Base-by-base conservation (phyloP, 1,140 invertebrate genomes). In the Pentalonia nigronervosa region DNA sequence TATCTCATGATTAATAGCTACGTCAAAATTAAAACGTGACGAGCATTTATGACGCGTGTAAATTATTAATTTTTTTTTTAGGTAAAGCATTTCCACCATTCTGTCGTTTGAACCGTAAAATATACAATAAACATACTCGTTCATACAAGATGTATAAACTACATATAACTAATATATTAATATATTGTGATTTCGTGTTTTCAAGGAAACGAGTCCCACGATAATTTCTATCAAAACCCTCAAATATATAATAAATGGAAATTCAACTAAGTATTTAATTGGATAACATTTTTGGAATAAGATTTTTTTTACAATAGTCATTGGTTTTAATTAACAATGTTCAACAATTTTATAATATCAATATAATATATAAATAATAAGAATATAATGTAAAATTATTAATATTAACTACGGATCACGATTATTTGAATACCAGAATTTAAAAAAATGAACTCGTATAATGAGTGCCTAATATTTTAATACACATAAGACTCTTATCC, bases 1-100 rank as follows among this genome's bases (percentile, higher is more conserved):
- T 76, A 76, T 88, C n/a, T 7, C 87, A 23, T 88, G 87, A 88
- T 88, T 88, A 50, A 88, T n/a, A 48, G 20, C n/a, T 20, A 48
- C 20, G 47, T 88, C 47, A 53, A 76, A 34, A 88, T 48, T 34
- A n/a, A 21, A 50, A 48, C 20, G 87, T 88, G 87, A 88, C 87
- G 47, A 88, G 87, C 47, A 34, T 88, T 34, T 88, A 88, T 50
- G 48, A 88, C 20, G 47, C 47, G 87, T 50, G n/a, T 50, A 50
- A 50, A 34, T 88, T 88, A 88, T 88, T 88, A 50, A n/a, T 23
- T 53, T 34, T 88, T 50, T 50, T 76, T 76, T n/a, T 11, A 21
- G 2, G 11, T 14, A 76, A 34, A 76, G 60, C n/a, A 11, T 76
- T n/a, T 76, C 14, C 60, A 17, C n/a, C 14, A 76, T n/a, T 30